A percentile compares a stretch with the other conserved stretches of the same genome.
Conservation (phyloP, 1,140 invertebrate species). For the Brachystomella parvula region DNA sequence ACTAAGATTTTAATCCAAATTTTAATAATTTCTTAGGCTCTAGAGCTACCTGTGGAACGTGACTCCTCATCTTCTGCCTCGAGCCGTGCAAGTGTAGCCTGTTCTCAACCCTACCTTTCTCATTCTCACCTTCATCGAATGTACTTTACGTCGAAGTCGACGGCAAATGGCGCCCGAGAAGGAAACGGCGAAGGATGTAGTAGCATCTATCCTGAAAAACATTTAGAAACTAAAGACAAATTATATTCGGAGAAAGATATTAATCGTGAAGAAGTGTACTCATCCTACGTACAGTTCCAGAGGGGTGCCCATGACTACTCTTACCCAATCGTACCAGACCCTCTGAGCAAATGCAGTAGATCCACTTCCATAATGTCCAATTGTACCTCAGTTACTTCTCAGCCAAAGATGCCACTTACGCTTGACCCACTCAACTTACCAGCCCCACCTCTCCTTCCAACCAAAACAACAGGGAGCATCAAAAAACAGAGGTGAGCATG, state of each 20-base stretch:
- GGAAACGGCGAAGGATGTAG: conserved; percentile 25
- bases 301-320: conserved; percentile 47
- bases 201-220: conserved; percentile 35
- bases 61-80: conserved; percentile 60
- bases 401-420: conserved; percentile 36
- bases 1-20: conserved; percentile 17
- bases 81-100: conserved; percentile 47
- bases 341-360: conserved; percentile 19
- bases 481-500: conserved; percentile 35
- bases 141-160: conserved; percentile 44
- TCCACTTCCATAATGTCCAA: conserved; percentile 22
- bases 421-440: conserved; percentile 35
- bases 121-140: conserved; percentile 47
- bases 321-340: conserved; percentile 33
- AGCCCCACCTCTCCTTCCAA: conserved; percentile 36
- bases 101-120: conserved; percentile 41
- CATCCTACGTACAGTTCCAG: conserved; percentile 75
- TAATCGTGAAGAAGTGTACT: conserved; percentile 46
- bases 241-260: conserved; percentile 31
- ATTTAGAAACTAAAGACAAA: conserved; percentile 36
- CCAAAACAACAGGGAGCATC: conserved; percentile 33
- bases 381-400: conserved; percentile 19
- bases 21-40: conserved; percentile 53
- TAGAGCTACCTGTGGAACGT: conserved; percentile 68
- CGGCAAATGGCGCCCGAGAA: conserved; percentile 25